phyloP scores from a whole-genome alignment of 35 echinoderm and acorn worm species.

The Anneissia japonica region DNA sequence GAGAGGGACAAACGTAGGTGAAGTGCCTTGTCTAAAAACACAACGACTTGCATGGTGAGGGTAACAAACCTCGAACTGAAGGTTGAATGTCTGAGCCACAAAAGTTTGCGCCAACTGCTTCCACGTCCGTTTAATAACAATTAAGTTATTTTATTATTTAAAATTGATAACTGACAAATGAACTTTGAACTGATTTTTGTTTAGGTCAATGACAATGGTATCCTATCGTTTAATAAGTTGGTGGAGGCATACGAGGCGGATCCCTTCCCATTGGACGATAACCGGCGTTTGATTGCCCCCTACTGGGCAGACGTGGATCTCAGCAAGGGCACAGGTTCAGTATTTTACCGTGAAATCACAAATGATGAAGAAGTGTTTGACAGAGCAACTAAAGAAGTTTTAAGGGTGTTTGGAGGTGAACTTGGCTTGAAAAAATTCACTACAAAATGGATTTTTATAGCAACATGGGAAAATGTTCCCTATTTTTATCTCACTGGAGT shows the following conservation, averaged over 20 bases:
- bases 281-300: conserved; percentile 63
- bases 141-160: too few species aligned
- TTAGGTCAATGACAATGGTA: conserved; percentile 84
- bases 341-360: conserved; percentile 62
- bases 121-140: too few species aligned
- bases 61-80: too few species aligned
- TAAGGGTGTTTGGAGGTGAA: conserved; percentile 49
- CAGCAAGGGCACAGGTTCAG: conserved; percentile 8
- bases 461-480: conserved; percentile 70
- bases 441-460: conserved; percentile 55
- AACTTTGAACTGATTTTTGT: too few species aligned
- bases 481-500: conserved; percentile 31
- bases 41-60: too few species aligned
- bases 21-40: too few species aligned
- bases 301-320: conserved; percentile 91
- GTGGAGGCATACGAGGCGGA: conserved; percentile 69
- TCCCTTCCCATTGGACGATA: conserved; percentile 58
- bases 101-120: too few species aligned
- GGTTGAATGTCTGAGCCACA: too few species aligned
- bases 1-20: too few species aligned
- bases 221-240: conserved; percentile 68
- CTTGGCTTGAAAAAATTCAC: conserved; percentile 36
- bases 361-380: conserved; percentile 7
- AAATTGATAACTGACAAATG: too few species aligned
- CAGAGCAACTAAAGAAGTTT: conserved; percentile 43